These are phyloP conservation scores for Sus cebifrons DNA, from an alignment of 2,797 vertebrate species.

Conservation along the genomic window DNA sequence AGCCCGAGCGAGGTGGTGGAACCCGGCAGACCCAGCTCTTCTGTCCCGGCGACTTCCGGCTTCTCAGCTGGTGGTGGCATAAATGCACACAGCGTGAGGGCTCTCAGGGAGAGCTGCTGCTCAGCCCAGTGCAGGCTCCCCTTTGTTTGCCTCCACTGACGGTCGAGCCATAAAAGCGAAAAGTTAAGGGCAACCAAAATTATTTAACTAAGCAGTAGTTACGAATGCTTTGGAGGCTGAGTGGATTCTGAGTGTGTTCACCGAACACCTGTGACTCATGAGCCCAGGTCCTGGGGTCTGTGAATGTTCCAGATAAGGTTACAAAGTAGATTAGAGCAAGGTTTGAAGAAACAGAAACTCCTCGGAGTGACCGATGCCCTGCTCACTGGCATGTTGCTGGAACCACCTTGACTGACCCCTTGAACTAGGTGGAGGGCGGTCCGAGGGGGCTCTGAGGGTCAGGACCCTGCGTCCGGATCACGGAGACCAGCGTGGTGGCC, in stretches of 20 bases:
- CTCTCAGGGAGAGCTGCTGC: neutral
- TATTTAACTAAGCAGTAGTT: fast-evolving
- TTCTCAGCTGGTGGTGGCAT: fast-evolving
- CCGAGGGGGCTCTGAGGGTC: neutral
- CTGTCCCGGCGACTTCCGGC: neutral
- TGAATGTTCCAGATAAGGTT: fast-evolving
- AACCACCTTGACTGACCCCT: neutral
- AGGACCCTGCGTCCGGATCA: fast-evolving
- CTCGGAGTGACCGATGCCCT: fast-evolving
- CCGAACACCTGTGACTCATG: fast-evolving
- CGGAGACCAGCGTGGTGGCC: neutral
- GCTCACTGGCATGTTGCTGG: neutral
- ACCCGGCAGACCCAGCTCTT: neutral
- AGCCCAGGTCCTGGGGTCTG: fast-evolving
- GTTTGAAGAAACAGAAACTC: neutral
- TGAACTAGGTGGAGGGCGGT: fast-evolving
- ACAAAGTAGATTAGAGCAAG: neutral
- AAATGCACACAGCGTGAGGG: fast-evolving
- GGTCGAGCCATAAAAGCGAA: too few species aligned
- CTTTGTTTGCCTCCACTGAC: fast-evolving
- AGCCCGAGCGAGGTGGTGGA: neutral
- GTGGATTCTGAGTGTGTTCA: fast-evolving
- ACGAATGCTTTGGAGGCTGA: fast-evolving
- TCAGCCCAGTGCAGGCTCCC: too few species aligned
- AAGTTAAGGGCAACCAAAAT: neutral